Conservation (phyloP, 2,888 invertebrate genomes). For the Philhelius pedissequus region DNA sequence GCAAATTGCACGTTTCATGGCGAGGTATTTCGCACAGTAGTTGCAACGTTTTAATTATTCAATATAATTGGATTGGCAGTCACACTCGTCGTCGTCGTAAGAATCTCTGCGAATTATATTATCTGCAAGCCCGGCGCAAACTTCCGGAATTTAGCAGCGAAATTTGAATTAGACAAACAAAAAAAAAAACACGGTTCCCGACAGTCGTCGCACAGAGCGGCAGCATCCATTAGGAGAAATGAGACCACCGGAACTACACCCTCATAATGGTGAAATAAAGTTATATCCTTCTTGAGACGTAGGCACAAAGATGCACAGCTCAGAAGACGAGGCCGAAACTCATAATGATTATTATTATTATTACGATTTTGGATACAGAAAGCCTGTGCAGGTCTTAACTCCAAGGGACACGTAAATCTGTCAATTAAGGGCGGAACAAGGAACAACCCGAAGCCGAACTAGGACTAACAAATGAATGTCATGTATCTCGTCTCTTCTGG, state of each 20-base stretch:
- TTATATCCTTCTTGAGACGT: constrained; percentile 18
- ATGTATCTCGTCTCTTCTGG: too few relatives aligned
- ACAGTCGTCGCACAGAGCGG: neutral
- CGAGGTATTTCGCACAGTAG: constrained; percentile 11
- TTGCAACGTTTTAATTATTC: constrained; percentile 61
- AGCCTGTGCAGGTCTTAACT: constrained; percentile 5
- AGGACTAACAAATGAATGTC: constrained; percentile 35
- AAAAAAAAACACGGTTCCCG: neutral
- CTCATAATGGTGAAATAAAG: constrained; percentile 7
- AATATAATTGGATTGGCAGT: constrained; percentile 54
- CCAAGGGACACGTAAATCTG: constrained; percentile 52
- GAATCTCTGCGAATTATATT: constrained; percentile 17
- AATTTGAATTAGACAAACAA: neutral
- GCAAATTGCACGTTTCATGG: constrained; percentile 23
- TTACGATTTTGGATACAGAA: constrained; percentile 31
- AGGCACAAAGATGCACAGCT: neutral
- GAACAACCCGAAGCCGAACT: constrained; percentile 3
- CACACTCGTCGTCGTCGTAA: constrained; percentile 12
- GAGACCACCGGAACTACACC: neutral
- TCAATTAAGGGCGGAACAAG: constrained; percentile 41
- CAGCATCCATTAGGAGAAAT: neutral
- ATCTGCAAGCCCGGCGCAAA: constrained; percentile 2
- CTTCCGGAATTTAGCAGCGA: constrained; percentile 34
- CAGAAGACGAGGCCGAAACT: constrained; percentile 30
- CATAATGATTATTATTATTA: constrained; percentile 52